A percentile compares a stretch with the other conserved stretches of the same genome.
phyloP scores from a whole-genome alignment of 2,888 invertebrate species.

The Chymomyza caudatula region DNA sequence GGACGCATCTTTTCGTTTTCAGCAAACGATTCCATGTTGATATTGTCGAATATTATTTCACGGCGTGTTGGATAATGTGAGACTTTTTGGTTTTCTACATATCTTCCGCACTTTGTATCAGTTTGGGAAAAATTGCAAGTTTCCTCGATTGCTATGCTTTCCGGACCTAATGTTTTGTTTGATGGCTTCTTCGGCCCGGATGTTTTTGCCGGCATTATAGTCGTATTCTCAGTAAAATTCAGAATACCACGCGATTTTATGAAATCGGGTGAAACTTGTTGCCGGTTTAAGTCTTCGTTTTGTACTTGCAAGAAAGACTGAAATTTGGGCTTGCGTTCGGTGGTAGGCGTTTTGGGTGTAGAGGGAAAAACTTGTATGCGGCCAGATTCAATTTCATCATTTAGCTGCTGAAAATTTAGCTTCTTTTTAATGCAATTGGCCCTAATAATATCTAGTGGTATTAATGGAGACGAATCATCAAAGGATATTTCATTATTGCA shows the following conservation, averaged over 20 bases:
- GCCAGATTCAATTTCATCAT: constrained; percentile 64
- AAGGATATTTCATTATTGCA: background rate
- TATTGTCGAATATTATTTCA: background rate
- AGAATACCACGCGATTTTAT: constrained; percentile 40
- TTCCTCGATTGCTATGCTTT: too few species aligned
- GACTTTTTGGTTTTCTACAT: background rate
- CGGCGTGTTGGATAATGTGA: background rate
- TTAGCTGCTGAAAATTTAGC: constrained; percentile 59
- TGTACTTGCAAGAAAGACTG: constrained; percentile 20
- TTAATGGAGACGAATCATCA: constrained; percentile 40
- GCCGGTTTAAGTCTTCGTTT: constrained; percentile 13
- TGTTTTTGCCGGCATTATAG: constrained; percentile 33
- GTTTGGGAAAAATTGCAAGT: too few species aligned
- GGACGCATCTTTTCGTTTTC: background rate
- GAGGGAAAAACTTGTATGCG: constrained; percentile 58
- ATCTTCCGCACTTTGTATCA: background rate
- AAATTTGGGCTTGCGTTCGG: constrained; percentile 27
- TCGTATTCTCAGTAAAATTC: constrained; percentile 47
- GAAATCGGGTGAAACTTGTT: background rate
- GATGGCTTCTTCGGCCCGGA: too few species aligned
- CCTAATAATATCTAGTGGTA: constrained; percentile 51
- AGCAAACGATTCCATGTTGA: background rate
- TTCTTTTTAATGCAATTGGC: constrained; percentile 42
- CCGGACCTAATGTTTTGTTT: too few species aligned
- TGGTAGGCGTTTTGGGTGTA: constrained; percentile 47